These are phyloP conservation scores for Phymastichus coffea DNA, from an alignment of 1,140 invertebrate species.

Conservation along the genomic window DNA sequence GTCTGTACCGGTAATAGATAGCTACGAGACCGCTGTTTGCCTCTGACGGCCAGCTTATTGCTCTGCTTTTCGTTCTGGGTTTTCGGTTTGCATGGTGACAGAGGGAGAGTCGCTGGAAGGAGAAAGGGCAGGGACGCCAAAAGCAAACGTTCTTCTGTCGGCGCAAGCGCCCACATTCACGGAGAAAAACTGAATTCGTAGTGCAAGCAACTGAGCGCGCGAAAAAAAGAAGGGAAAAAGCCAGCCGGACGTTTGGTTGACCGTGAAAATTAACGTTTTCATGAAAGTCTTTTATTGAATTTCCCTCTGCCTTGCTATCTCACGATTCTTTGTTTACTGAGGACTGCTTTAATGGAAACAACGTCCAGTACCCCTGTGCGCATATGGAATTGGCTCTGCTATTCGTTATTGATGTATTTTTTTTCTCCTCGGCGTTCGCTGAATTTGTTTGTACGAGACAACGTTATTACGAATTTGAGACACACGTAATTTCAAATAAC, in stretches of 20 bases:
- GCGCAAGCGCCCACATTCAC: neutral
- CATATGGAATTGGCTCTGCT: too few species aligned
- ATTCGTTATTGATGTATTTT: too few species aligned
- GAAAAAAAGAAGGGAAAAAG: neutral
- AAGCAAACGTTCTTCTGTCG: neutral
- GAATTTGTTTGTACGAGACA: too few species aligned
- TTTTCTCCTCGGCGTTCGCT: too few species aligned
- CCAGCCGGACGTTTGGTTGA: neutral
- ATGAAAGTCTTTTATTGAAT: neutral
- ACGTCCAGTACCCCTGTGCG: too few species aligned
- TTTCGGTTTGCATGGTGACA: constrained; percentile 22
- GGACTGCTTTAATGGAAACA: neutral
- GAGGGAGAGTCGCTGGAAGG: too few species aligned
- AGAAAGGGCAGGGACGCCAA: neutral
- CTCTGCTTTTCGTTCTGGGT: constrained; percentile 2
- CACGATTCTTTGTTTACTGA: too few species aligned
- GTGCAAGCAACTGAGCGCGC: neutral
- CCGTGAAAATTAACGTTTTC: constrained; percentile 18
- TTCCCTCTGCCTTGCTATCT: neutral
- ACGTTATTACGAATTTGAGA: too few species aligned
- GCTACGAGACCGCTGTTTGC: constrained; percentile 23
- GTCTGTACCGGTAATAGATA: constrained; percentile 25
- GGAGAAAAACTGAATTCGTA: neutral
- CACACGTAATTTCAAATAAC: too few species aligned
- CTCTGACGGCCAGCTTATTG: constrained; percentile 31